Conservation (phyloP, 2,797 vertebrate genomes). For the Artibeus jamaicensis region DNA sequence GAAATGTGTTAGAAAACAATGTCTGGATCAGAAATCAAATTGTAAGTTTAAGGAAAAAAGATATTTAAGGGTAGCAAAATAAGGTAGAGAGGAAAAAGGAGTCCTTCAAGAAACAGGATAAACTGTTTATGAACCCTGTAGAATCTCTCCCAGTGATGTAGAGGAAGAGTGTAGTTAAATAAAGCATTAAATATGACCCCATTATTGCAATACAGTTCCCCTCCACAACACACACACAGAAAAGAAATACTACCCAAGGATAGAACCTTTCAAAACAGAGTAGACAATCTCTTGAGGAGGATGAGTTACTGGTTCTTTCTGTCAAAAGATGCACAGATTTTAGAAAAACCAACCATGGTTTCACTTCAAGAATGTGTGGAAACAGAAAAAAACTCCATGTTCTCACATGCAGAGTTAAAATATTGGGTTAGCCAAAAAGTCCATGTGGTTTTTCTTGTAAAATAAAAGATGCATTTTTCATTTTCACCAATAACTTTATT, state of each 20-base stretch:
- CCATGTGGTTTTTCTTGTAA: too few relatives aligned
- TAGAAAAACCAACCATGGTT: neutral
- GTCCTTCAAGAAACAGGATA: neutral
- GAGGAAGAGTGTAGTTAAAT: neutral
- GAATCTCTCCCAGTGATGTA: neutral
- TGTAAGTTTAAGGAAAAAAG: neutral
- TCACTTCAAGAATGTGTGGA: neutral
- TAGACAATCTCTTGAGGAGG: neutral
- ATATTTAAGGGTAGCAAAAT: neutral
- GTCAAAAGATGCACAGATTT: neutral
- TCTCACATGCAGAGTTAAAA: neutral
- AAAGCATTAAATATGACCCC: neutral
- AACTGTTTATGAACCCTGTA: neutral
- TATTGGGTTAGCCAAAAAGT: too few relatives aligned
- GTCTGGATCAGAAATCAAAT: neutral
- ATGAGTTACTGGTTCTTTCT: neutral
- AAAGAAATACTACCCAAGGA: neutral
- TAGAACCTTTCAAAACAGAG: neutral
- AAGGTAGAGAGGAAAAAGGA: neutral
- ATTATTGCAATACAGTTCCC: neutral
- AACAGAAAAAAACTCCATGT: neutral
- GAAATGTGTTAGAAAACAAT: neutral
- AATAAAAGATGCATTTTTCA: too few relatives aligned
- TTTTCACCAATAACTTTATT: too few relatives aligned
- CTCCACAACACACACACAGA: rapidly evolving